These are phyloP conservation scores for human DNA, from an alignment of 2,113 vertebrate species.

Conservation along the genomic window DNA sequence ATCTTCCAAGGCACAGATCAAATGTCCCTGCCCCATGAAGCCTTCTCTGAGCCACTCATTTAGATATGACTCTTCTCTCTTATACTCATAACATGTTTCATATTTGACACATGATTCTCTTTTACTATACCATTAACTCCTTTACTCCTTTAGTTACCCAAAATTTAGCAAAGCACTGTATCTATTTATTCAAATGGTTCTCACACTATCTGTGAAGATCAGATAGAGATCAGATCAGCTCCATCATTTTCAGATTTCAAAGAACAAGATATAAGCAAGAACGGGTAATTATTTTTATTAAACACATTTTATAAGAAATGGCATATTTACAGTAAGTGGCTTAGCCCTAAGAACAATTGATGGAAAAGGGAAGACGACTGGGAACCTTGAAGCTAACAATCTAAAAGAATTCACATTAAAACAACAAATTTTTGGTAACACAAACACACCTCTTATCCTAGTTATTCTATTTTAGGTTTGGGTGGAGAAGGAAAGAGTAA, in stretches of 20 bases:
- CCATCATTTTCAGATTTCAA: constrained; percentile 30
- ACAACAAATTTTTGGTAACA: background rate
- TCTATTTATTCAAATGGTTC: background rate
- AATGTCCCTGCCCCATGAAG: background rate
- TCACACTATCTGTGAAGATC: background rate
- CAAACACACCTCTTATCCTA: background rate
- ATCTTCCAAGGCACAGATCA: background rate
- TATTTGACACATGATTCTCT: background rate
- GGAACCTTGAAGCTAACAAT: background rate
- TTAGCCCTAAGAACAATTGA: background rate
- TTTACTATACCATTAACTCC: background rate
- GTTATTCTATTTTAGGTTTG: constrained; percentile 11
- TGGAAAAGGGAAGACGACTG: background rate
- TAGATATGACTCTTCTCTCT: background rate
- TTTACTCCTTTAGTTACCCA: background rate
- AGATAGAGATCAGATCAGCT: background rate
- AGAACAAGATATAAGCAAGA: background rate
- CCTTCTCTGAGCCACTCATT: background rate
- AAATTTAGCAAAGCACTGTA: background rate
- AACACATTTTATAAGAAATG: constrained; percentile 17
- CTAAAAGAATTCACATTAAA: constrained; percentile 41
- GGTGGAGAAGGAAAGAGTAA: background rate
- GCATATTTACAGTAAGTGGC: background rate
- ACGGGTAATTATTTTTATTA: constrained; percentile 4
- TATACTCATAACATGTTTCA: background rate